Conservation (phyloP, 1,140 invertebrate species). For the Saccostrea echinata region DNA sequence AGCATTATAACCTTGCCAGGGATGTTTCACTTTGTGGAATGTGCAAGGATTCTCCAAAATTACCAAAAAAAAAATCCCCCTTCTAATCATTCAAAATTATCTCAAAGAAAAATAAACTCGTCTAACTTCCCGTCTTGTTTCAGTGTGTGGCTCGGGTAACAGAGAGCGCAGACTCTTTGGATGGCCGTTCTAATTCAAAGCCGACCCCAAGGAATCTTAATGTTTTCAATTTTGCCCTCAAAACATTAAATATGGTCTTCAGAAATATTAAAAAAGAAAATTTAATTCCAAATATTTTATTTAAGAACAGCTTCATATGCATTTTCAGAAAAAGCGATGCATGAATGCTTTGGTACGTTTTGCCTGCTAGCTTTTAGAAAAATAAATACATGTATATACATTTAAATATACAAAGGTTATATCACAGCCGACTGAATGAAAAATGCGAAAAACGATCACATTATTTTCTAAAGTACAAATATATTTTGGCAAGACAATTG, state of each 20-base stretch:
- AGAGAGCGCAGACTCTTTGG: neutral
- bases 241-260: neutral
- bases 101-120: neutral
- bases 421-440: slow-evolving; percentile 1
- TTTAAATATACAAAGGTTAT: neutral
- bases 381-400: slow-evolving; percentile 15
- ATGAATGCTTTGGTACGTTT: neutral
- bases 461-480: neutral
- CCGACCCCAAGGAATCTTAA: neutral
- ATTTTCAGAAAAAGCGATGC: neutral
- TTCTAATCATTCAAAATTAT: neutral
- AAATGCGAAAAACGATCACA: neutral
- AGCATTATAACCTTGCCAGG: neutral
- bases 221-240: neutral
- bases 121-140: neutral
- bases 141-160: neutral
- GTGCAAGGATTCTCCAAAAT: neutral
- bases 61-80: slow-evolving; percentile 7
- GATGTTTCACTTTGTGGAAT: neutral
- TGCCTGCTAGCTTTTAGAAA: neutral
- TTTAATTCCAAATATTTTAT: neutral
- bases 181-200: neutral
- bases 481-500: neutral
- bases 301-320: neutral
- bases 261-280: neutral